phyloP scores from a whole-genome alignment of 2,113 vertebrate genomes.

The Atherinomorus stipes region DNA sequence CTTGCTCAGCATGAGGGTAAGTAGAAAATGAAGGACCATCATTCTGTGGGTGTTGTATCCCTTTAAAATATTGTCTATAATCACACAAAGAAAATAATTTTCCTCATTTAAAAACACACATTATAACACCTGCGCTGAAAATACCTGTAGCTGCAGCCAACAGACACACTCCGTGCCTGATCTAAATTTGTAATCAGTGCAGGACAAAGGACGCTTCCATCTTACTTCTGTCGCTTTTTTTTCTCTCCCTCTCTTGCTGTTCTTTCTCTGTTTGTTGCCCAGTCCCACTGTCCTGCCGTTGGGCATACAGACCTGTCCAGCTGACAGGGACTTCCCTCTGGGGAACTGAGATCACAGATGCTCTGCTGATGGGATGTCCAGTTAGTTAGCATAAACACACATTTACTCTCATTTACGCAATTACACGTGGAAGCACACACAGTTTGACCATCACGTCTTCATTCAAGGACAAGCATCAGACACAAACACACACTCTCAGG shows the following conservation, averaged over 20 bases:
- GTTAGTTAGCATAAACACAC: conserved; percentile 24
- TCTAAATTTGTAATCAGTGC: conserved; percentile 92
- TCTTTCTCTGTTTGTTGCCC: conserved; percentile 21
- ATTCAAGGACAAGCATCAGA: conserved; percentile 71
- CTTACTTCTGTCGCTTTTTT: background rate
- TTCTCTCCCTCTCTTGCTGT: conserved; percentile 9
- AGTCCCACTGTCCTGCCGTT: conserved; percentile 14
- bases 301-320: conserved; percentile 32
- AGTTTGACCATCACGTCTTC: conserved; percentile 68
- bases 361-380: conserved; percentile 73
- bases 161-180: conserved; percentile 71
- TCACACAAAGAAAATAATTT: no score
- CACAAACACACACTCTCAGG: background rate
- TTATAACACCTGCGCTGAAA: conserved; percentile 16
- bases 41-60: no score
- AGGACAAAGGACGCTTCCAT: conserved; percentile 63
- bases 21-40: no score
- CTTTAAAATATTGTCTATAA: no score
- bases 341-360: conserved; percentile 70
- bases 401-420: conserved; percentile 20
- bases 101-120: background rate
- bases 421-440: conserved; percentile 36
- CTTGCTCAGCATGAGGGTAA: no score
- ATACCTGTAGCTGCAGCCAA: conserved; percentile 45
- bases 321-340: conserved; percentile 68